Evolutionary conservation across 1,140 invertebrate species (phyloP), one percentile per base, ranked within the genome.

Genomic region (Rhyzopertha dominica): DNA sequence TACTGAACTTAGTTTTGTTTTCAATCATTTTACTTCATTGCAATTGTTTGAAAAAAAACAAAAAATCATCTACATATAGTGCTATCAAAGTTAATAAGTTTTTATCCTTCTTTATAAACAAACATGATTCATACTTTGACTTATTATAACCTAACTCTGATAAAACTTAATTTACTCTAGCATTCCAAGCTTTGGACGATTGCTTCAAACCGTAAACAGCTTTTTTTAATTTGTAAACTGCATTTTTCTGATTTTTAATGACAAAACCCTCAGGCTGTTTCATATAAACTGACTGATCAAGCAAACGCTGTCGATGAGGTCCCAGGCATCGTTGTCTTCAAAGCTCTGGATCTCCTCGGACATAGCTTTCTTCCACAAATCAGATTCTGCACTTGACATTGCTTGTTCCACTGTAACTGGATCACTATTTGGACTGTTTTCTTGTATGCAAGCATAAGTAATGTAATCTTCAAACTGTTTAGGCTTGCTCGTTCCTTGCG

Each of bases 241-340:
- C 47, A 16, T 53, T 43, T 36, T 47, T n/a, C n/a, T n/a, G n/a
- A n/a, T n/a, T 39, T 18, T 58, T 38, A 5, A 34, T 25, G 48
- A 45, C 55, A 18, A 53, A 60, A 5, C 56, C 54, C 24, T 62
- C 48, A 22, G 71, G 69, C 42, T 64, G 56, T 13, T 56, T 18
- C 54, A 73, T 66, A 32, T 63, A 73, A 1, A 74, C 59, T 18
- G 59, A 56, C 49, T 74, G 68, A 10, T 71, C 54, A 18, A 74
- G 44, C 5, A 61, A 43, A 4, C 66, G 70, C 58, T 74, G 55
- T 3, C 22, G 9, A 34, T 47, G 13, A 13, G 32, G 32, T 18
- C 8, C n/a, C n/a, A n/a, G 13, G 37, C 35, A 28, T 18, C 16
- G 18, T 70, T 66, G 35, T 56, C 48, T 0, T 53, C 19, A 3